A percentile compares a stretch with the other conserved stretches of the same genome.
These are phyloP conservation scores for Oreamnos americanus DNA, from an alignment of 2,113 vertebrate species.

Conservation along the genomic window DNA sequence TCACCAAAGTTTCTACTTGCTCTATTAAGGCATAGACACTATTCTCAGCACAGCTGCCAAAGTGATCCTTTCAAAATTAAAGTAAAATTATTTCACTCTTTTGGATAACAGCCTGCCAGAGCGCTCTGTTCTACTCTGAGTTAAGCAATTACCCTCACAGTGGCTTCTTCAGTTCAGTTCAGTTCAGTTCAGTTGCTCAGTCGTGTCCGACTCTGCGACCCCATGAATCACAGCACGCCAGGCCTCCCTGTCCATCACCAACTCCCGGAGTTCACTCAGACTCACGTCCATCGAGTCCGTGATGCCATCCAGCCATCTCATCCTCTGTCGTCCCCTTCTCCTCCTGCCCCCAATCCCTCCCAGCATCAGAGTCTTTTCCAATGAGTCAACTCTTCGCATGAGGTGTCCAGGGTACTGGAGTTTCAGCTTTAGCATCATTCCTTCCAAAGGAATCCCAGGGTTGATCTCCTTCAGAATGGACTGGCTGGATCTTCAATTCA, in stretches of 20 bases:
- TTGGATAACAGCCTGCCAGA: neutral
- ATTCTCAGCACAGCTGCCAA: neutral
- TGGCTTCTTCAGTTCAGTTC: neutral
- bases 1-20: neutral
- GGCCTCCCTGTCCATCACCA: too few species aligned
- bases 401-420: too few species aligned
- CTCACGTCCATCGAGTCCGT: rapidly evolving
- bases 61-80: neutral
- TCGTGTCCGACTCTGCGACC: rapidly evolving
- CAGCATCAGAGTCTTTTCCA: too few species aligned
- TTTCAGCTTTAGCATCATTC: too few species aligned
- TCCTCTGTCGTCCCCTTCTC: too few species aligned
- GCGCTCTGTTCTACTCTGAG: neutral
- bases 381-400: too few species aligned
- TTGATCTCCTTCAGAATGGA: too few species aligned
- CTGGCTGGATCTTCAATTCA: neutral
- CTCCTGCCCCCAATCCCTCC: too few species aligned
- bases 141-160: neutral
- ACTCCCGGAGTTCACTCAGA: too few species aligned
- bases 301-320: too few species aligned
- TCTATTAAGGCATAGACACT: neutral
- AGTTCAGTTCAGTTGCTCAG: too few species aligned
- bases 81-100: neutral
- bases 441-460: too few species aligned
- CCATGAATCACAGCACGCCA: rapidly evolving